Percentiles rank a stretch among this genome's conserved stretches.
Evolutionary conservation across 1,140 invertebrate genomes (phyloP).

Genomic region (Leptinotarsa texana): DNA sequence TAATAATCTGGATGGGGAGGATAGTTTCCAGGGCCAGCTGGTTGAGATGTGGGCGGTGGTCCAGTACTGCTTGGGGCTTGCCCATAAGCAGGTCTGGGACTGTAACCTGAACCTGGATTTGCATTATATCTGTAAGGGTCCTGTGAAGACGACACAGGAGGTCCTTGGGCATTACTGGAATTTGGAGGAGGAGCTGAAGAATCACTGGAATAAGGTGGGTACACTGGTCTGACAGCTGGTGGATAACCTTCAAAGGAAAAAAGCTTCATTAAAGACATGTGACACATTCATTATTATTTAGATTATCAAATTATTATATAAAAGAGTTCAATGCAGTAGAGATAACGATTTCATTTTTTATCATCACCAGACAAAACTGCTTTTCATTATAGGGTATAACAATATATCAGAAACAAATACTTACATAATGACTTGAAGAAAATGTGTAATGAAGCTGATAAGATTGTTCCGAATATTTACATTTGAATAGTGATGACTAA

Average conservation of each 20-base stretch:
- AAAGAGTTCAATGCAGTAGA: background rate
- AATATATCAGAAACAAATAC: too few species aligned
- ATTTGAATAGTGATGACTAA: too few species aligned
- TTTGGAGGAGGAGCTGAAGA: conserved; percentile 43
- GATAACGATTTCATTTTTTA: too few species aligned
- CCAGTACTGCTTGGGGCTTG: conserved; percentile 45
- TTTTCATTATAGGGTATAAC: too few species aligned
- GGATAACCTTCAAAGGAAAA: conserved; percentile 60
- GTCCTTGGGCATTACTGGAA: conserved; percentile 39
- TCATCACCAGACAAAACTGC: too few species aligned
- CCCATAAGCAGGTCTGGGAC: conserved; percentile 52
- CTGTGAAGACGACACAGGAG: conserved; percentile 53
- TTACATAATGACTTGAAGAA: too few species aligned
- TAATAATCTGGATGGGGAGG: conserved; percentile 70
- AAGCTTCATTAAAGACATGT: background rate
- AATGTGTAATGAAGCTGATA: too few species aligned
- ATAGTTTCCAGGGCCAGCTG: conserved; percentile 53
- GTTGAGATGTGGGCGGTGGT: conserved; percentile 33
- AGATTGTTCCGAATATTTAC: too few species aligned
- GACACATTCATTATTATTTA: background rate
- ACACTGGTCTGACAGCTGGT: conserved; percentile 68
- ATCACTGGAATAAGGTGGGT: conserved; percentile 67
- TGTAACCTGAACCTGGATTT: conserved; percentile 49
- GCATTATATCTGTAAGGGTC: conserved; percentile 59
- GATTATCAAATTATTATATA: conserved; percentile 2